A percentile compares a stretch with the other conserved stretches of the same genome.
Evolutionary conservation across 2,113 vertebrate species (phyloP).

Genomic region (Haemorhous mexicanus): DNA sequence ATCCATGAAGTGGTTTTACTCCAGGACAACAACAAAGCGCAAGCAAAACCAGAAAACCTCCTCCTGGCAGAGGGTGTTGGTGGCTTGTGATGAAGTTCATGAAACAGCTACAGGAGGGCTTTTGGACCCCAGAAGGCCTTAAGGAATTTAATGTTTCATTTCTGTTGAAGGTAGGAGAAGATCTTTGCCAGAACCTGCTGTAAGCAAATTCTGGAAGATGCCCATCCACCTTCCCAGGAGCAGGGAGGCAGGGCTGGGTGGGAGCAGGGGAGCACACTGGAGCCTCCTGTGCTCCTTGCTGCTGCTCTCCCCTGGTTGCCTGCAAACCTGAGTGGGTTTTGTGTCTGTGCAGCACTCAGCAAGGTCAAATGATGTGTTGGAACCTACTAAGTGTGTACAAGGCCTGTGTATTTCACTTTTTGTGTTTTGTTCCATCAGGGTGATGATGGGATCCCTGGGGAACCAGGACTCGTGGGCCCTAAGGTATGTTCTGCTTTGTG

Average conservation of each 20-base stretch:
- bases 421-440: slow-evolving; percentile 73
- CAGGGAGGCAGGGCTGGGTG: background rate
- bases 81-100: background rate
- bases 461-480: slow-evolving; percentile 77
- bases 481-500: slow-evolving; percentile 69
- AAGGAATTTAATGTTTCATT: background rate
- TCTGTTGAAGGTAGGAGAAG: background rate
- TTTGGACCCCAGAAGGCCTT: background rate
- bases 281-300: background rate
- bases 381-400: background rate
- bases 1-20: background rate
- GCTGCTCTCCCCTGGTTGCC: background rate
- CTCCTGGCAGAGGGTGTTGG: background rate
- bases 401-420: background rate
- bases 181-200: background rate
- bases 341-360: background rate
- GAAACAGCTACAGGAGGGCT: background rate
- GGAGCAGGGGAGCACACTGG: background rate
- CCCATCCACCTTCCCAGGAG: background rate
- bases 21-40: background rate
- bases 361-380: background rate
- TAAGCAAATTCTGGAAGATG: background rate
- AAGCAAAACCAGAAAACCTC: background rate
- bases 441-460: slow-evolving; percentile 80
- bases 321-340: background rate